Base-by-base conservation (phyloP, 2,888 invertebrate species). In the Andrena bucephala region DNA sequence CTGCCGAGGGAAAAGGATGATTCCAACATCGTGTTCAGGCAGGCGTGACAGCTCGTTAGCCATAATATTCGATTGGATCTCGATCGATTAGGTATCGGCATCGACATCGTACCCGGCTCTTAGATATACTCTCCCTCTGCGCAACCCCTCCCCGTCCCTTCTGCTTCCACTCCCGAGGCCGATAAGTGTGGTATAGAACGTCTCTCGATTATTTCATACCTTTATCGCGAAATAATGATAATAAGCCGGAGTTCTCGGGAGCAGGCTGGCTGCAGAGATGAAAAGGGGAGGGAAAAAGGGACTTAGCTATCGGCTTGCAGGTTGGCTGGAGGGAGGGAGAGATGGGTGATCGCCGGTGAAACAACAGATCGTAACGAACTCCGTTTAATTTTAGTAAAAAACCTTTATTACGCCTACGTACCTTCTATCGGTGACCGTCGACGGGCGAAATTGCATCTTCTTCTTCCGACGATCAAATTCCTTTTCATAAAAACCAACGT, bases 11-110 rank as follows among this genome's bases (percentile, higher is more conserved):
- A 84, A 74, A 85, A 87, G 52, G 78, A 83, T 78, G 78, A 86
- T 85, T 80, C 78, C 62, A 76, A 66, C 74, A 84, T 81, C 86
- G 89, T 89, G 91, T 78, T 91, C 90, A 90, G 84, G 90, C 89
- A 88, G 89, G 90, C 91, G 92, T 92, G 92, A 92, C 92, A 91
- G 89, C 90, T 90, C 87, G 90, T 91, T 91, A 88, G 85, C 87
- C 87, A 88, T 87, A 87, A 90, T 90, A 89, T 91, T 90, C 88
- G 91, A 92, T 92, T 90, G 86, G 90, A 92, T 92, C 89, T 90
- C 91, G 85, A 90, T 92, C 89, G 90, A 90, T 91, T 86, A 87
- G 86, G 75, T 89, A 87, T 88, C 88, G 79, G 83, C 88, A 87
- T 88, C 86, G 54, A 77, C 85, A 87, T 89, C 85, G 81, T 83